A percentile compares a stretch with the other conserved stretches of the same genome.
Evolutionary conservation across 2,797 vertebrate species (phyloP).

Genomic region (Limnodromus scolopaceus): DNA sequence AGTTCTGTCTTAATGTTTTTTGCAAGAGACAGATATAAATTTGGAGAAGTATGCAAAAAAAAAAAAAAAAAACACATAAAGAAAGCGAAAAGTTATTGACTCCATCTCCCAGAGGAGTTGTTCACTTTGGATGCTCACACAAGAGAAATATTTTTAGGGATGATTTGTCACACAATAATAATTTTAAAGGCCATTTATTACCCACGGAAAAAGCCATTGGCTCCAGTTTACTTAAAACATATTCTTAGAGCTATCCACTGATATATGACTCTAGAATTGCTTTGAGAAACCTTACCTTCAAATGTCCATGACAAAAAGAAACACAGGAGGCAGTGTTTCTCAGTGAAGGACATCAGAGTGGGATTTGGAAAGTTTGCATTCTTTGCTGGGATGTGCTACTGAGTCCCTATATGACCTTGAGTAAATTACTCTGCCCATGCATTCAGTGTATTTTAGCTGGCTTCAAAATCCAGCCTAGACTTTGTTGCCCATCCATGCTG

Average conservation of each 20-base stretch:
- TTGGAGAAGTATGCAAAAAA: not conserved
- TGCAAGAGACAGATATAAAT: not conserved
- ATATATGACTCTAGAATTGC: not conserved
- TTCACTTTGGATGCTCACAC: not conserved
- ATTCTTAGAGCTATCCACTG: not conserved
- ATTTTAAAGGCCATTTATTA: not conserved
- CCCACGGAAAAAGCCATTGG: not conserved
- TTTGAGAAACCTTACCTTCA: not conserved
- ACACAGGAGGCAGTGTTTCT: not conserved
- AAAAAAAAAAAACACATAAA: not conserved
- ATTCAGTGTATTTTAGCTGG: not conserved
- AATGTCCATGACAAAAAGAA: not conserved
- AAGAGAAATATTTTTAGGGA: not conserved
- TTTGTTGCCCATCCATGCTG: not conserved
- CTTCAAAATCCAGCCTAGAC: not conserved
- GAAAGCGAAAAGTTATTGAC: not conserved
- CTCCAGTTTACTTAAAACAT: not conserved
- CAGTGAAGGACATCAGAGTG: not conserved
- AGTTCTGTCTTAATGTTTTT: not conserved
- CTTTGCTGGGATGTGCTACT: fast-evolving
- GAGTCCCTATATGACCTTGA: not conserved
- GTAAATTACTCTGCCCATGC: not conserved
- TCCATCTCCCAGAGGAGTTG: not conserved
- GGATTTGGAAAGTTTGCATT: not conserved
- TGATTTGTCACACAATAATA: not conserved